phyloP scores from a whole-genome alignment of 2,797 vertebrate species.

The Propithecus perrieri region DNA sequence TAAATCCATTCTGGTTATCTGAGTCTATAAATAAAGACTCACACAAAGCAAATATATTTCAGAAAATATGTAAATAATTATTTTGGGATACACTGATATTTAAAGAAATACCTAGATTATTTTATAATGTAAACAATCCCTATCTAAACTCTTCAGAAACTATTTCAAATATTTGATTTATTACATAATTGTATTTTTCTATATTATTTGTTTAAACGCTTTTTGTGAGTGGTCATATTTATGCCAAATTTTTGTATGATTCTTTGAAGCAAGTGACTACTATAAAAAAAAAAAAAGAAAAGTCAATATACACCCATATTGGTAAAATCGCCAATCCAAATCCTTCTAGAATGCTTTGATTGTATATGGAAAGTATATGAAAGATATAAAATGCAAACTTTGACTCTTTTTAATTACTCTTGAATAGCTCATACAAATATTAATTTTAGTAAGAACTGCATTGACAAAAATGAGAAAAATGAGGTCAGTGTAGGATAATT shows the following conservation, averaged over 20 bases:
- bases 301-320: neutral
- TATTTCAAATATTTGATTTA: neutral
- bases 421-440: neutral
- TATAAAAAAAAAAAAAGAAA: neutral
- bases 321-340: neutral
- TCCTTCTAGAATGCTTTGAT: neutral
- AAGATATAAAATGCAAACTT: neutral
- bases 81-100: neutral
- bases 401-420: neutral
- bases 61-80: neutral
- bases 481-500: neutral
- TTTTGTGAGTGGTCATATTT: neutral
- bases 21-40: neutral
- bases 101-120: constrained; percentile 1
- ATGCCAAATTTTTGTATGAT: neutral
- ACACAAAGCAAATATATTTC: neutral
- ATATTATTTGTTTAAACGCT: neutral
- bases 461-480: neutral
- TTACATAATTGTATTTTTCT: neutral
- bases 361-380: neutral
- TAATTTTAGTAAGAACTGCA: neutral
- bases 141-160: neutral
- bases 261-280: neutral
- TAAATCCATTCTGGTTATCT: neutral
- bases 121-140: constrained; percentile 14